Percentiles rank a stretch among this genome's conserved stretches.
Conservation (phyloP, 2,888 invertebrate genomes). For the Fragum sueziense region DNA sequence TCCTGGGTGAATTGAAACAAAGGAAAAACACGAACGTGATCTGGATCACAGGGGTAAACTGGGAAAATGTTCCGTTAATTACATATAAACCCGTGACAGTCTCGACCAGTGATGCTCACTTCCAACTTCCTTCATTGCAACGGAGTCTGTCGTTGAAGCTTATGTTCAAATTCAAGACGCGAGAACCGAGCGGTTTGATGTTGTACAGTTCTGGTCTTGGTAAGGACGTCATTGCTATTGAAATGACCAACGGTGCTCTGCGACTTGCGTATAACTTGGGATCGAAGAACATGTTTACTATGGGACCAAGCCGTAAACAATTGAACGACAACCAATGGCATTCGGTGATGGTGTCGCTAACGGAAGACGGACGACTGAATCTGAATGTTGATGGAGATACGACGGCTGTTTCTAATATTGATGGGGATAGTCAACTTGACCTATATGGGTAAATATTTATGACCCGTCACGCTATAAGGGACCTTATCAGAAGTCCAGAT, state of each 20-base stretch:
- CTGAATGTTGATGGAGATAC: constrained; percentile 65
- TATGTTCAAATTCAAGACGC: constrained; percentile 75
- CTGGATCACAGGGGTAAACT: constrained; percentile 51
- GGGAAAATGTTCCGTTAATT: constrained; percentile 54
- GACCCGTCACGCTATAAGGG: no score
- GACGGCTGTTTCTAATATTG: constrained; percentile 59
- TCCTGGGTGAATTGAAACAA: constrained; percentile 61
- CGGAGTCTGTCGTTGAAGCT: constrained; percentile 62
- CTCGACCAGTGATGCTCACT: constrained; percentile 60
- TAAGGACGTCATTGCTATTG: constrained; percentile 74
- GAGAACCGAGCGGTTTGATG: constrained; percentile 72
- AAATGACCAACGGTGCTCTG: constrained; percentile 75
- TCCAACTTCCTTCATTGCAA: constrained; percentile 64
- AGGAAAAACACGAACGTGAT: constrained; percentile 46
- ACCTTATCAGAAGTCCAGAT: no score
- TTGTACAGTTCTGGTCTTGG: constrained; percentile 71
- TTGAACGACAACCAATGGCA: constrained; percentile 78
- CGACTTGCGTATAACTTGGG: constrained; percentile 76
- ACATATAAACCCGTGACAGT: constrained; percentile 72
- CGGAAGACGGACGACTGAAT: constrained; percentile 61
- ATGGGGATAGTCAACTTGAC: constrained; percentile 59
- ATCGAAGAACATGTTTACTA: constrained; percentile 48
- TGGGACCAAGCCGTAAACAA: constrained; percentile 44
- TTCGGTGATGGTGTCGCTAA: constrained; percentile 63
- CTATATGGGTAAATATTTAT: constrained; percentile 45